Conservation (phyloP, 2,888 invertebrate species). For the Quadroppia sp. region DNA sequence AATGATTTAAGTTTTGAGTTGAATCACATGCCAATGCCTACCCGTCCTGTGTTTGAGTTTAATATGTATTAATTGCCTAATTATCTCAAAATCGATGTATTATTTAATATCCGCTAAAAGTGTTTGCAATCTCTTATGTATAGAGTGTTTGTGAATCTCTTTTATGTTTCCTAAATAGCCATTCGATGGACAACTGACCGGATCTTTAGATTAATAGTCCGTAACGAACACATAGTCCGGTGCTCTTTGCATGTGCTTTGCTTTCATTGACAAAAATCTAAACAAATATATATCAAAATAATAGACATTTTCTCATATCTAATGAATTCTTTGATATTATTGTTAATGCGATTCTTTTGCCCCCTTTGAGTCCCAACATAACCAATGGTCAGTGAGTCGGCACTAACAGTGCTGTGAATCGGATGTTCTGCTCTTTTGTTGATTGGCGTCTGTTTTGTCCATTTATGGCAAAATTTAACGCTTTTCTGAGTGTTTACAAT, state of each 20-base stretch:
- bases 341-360: neutral
- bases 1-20: too few species aligned
- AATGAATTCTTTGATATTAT: neutral
- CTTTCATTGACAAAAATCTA: neutral
- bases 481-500: slow-evolving; percentile 8
- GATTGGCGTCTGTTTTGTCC: slow-evolving; percentile 16
- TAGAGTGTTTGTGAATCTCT: slow-evolving; percentile 5
- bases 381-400: neutral
- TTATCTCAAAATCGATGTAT: neutral
- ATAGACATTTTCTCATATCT: neutral
- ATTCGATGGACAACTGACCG: slow-evolving; percentile 36
- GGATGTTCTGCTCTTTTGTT: neutral
- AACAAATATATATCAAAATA: too few species aligned
- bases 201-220: slow-evolving; percentile 39
- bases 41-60: neutral
- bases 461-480: slow-evolving; percentile 18
- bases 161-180: slow-evolving; percentile 30
- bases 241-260: neutral
- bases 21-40: neutral
- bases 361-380: neutral
- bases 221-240: slow-evolving; percentile 17
- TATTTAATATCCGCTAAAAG: neutral
- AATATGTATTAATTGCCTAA: neutral
- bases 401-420: neutral
- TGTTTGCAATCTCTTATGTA: neutral